Evolutionary conservation across 2,888 invertebrate genomes (phyloP), one percentile per base, ranked within the genome.

Genomic region (Melanotus villosus): DNA sequence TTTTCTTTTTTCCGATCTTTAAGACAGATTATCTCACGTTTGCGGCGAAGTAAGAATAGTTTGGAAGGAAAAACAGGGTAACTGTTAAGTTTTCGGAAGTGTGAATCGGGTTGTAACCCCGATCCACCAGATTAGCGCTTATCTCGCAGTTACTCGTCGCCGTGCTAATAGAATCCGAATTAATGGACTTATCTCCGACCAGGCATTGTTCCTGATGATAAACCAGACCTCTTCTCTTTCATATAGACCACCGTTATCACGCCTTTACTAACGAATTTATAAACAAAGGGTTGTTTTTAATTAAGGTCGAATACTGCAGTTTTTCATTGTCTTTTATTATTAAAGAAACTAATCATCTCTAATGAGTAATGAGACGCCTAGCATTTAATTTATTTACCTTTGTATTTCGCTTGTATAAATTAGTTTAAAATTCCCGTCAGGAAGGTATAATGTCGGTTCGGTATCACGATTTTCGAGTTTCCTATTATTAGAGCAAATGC

Each of bases 111-210:
- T 50, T 64, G 70, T 59, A 68, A 70, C 66, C 69, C 72, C 74
- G 75, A 78, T 76, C 65, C 71, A 56, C 66, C 63, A 77, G 77
- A 78, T 78, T 77, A 77, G 75, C 68, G 74, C 77, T 78, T 78
- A 78, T 78, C 78, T 75, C 71, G 71, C 76, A 71, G 75, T 76
- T 77, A 70, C 77, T 76, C 78, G 76, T 77, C 76, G 76, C 71
- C 68, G 72, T 70, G 75, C 76, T 78, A 78, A 78, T 79, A 77
- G 78, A 78, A 79, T 77, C 77, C 76, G 77, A 78, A 78, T 79
- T 77, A 78, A 78, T 77, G 76, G 75, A 76, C 78, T 79, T 79
- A 78, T 79, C 78, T 78, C 71, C 69, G 68, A 71, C 71, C 73
- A 73, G 71, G 73, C 74, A 77, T 77, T 76, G 77, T 78, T 70